Conservation (phyloP, 2,797 vertebrate genomes). For the Chromobotia macracanthus region DNA sequence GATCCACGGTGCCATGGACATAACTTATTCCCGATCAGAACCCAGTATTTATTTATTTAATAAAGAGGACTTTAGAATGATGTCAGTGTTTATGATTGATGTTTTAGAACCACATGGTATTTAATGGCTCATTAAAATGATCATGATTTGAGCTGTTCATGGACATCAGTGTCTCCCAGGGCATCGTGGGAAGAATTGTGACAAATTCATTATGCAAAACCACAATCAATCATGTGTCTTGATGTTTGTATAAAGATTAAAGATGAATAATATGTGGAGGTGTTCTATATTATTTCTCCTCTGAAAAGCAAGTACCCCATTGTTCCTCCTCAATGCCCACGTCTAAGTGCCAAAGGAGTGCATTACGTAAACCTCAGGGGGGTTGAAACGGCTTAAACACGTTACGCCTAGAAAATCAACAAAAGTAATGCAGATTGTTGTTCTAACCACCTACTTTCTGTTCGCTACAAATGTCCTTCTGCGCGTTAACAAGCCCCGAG, state of each 20-base stretch:
- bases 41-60: slow-evolving; percentile 62
- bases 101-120: slow-evolving; percentile 10
- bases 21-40: slow-evolving; percentile 58
- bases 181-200: slow-evolving; percentile 3
- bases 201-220: slow-evolving; percentile 30
- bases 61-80: slow-evolving; percentile 47
- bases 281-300: slow-evolving; percentile 15
- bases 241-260: slow-evolving; percentile 40
- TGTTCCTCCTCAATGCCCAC: slow-evolving; percentile 18
- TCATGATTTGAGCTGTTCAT: background rate
- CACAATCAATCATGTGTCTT: slow-evolving; percentile 6
- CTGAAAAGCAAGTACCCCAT: slow-evolving; percentile 1
- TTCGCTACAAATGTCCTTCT: background rate
- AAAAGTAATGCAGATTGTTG: background rate
- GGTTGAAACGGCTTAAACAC: slow-evolving; percentile 5
- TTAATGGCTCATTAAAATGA: slow-evolving; percentile 6
- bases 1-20: slow-evolving; percentile 40
- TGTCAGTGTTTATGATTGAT: slow-evolving; percentile 12
- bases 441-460: slow-evolving; percentile 13
- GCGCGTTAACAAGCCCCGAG: background rate
- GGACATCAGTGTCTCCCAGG: background rate
- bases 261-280: slow-evolving; percentile 31
- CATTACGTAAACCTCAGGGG: slow-evolving; percentile 17
- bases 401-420: background rate
- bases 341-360: slow-evolving; percentile 12